phyloP scores from a whole-genome alignment of 2,888 invertebrate genomes.

The Athrips mouffetella region DNA sequence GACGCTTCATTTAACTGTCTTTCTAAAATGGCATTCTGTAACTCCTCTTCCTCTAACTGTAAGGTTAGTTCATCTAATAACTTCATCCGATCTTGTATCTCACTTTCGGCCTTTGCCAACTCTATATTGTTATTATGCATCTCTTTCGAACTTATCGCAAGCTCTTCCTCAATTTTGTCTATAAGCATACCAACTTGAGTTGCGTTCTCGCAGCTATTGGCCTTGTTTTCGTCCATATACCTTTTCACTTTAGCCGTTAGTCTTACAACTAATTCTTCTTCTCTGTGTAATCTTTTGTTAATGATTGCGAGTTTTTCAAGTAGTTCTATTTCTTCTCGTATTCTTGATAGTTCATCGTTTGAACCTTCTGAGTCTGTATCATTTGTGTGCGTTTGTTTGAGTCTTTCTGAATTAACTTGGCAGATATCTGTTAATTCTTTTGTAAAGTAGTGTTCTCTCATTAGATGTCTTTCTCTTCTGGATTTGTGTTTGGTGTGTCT shows the following conservation, averaged over 20 bases:
- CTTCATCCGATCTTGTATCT: slow-evolving; percentile 74
- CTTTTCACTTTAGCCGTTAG: slow-evolving; percentile 81
- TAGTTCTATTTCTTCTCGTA: slow-evolving; percentile 83
- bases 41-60: slow-evolving; percentile 72
- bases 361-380: slow-evolving; percentile 73
- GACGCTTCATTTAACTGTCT: slow-evolving; percentile 65
- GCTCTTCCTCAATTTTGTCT: slow-evolving; percentile 73
- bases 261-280: slow-evolving; percentile 84
- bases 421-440: slow-evolving; percentile 75
- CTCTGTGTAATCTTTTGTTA: slow-evolving; percentile 84
- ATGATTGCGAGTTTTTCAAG: slow-evolving; percentile 85
- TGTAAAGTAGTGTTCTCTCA: slow-evolving; percentile 76
- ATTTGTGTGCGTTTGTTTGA: slow-evolving; percentile 57
- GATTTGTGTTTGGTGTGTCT: slow-evolving; percentile 75
- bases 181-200: slow-evolving; percentile 68
- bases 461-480: slow-evolving; percentile 71
- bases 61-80: slow-evolving; percentile 73
- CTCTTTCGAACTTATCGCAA: slow-evolving; percentile 70
- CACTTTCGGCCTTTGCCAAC: slow-evolving; percentile 68
- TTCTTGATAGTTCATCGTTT: slow-evolving; percentile 74
- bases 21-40: slow-evolving; percentile 71
- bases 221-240: slow-evolving; percentile 75
- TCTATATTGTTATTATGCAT: slow-evolving; percentile 74
- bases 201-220: slow-evolving; percentile 68
- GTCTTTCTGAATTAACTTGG: slow-evolving; percentile 71